Conservation (phyloP, 2,888 invertebrate genomes). For the Merodon equestris region DNA sequence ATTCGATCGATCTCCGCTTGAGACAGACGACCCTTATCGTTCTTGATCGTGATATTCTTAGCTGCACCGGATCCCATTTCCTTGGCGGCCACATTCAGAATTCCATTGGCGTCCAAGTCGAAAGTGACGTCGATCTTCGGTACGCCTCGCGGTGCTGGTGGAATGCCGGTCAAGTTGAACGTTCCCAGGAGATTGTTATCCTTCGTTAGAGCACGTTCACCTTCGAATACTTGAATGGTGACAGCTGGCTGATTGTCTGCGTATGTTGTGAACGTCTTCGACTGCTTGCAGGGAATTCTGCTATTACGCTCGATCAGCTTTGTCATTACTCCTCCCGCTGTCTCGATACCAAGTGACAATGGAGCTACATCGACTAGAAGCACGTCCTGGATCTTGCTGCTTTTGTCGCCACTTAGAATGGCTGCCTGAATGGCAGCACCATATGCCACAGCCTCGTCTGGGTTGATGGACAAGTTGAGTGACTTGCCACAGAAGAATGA, state of each 20-base stretch:
- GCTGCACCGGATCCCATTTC: conserved; percentile 84
- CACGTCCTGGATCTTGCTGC: conserved; percentile 87
- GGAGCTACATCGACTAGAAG: conserved; percentile 85
- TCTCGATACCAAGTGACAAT: conserved; percentile 87
- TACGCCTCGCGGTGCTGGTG: conserved; percentile 94
- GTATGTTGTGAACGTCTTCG: conserved; percentile 88
- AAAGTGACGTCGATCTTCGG: conserved; percentile 93
- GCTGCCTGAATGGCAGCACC: conserved; percentile 89
- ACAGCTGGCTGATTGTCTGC: conserved; percentile 90
- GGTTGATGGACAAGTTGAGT: conserved; percentile 87
- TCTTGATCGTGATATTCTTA: conserved; percentile 89
- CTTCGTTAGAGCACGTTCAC: conserved; percentile 93
- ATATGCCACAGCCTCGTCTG: conserved; percentile 90
- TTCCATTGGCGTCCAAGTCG: conserved; percentile 94
- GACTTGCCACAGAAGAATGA: conserved; percentile 87
- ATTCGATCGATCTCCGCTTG: conserved; percentile 90
- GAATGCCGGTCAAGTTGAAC: conserved; percentile 96
- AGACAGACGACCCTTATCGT: conserved; percentile 89
- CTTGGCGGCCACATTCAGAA: conserved; percentile 91
- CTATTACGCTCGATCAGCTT: conserved; percentile 87
- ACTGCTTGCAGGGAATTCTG: conserved; percentile 87
- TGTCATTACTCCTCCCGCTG: conserved; percentile 90
- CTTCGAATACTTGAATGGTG: conserved; percentile 87
- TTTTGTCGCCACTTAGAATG: conserved; percentile 84
- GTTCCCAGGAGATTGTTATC: conserved; percentile 97